phyloP scores from a whole-genome alignment of 2,113 vertebrate species.

The Boulengerochromis microlepis region DNA sequence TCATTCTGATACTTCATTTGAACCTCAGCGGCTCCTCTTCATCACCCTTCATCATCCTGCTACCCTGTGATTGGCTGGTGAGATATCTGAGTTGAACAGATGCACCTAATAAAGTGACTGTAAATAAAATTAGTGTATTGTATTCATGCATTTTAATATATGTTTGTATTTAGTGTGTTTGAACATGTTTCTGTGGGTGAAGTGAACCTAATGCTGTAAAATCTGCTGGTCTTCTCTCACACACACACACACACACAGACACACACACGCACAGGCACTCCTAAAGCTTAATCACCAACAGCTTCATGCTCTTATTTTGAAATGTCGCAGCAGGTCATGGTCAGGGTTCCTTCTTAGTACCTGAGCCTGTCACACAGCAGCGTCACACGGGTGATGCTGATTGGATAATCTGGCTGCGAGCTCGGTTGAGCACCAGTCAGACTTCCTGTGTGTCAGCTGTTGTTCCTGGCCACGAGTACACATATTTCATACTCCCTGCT shows the following conservation, averaged over 20 bases:
- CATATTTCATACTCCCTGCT: too few relatives aligned
- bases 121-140: not conserved
- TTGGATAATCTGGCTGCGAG: not conserved
- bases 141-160: not conserved
- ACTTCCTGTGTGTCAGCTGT: not conserved
- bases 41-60: not conserved
- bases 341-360: not conserved
- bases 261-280: not conserved
- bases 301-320: not conserved
- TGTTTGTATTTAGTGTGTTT: not conserved
- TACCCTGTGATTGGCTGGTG: not conserved
- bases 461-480: not conserved
- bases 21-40: not conserved
- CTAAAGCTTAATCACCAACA: not conserved
- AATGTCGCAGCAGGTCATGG: not conserved
- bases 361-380: not conserved
- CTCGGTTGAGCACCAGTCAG: not conserved
- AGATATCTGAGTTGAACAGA: not conserved
- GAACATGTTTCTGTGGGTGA: not conserved
- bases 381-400: not conserved
- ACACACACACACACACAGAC: accelerated
- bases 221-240: not conserved
- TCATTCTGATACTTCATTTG: not conserved
- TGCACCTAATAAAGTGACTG: not conserved
- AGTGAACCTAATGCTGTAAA: not conserved